These are phyloP conservation scores for Phyllotreta striolata DNA, from an alignment of 2,888 invertebrate species.

Conservation along the genomic window DNA sequence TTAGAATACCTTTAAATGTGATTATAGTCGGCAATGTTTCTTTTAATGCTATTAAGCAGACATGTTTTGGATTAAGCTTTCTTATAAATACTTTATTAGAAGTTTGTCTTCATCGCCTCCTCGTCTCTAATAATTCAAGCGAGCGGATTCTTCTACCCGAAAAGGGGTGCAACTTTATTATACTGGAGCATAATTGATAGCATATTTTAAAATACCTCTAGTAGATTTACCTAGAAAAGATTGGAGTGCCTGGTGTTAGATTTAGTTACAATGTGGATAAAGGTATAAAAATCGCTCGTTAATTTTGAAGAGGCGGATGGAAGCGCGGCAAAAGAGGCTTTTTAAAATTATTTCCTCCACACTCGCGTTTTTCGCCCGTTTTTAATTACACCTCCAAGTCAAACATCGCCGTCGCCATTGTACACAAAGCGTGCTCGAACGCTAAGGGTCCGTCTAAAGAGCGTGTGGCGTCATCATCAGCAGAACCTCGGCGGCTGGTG, in stretches of 20 bases:
- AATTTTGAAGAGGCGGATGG: too few relatives aligned
- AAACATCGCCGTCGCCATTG: constrained; percentile 22
- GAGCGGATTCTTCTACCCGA: neutral
- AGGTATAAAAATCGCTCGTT: too few relatives aligned
- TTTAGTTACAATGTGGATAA: too few relatives aligned
- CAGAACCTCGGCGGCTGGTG: constrained; percentile 16
- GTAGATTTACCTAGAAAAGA: too few relatives aligned
- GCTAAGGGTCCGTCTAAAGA: constrained; percentile 26
- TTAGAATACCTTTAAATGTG: constrained; percentile 49
- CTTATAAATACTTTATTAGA: constrained; percentile 42
- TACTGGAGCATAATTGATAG: too few relatives aligned
- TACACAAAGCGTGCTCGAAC: constrained; percentile 15
- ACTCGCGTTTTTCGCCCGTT: constrained; percentile 12
- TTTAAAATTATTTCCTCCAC: neutral
- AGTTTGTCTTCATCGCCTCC: constrained; percentile 10
- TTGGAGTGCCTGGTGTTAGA: too few relatives aligned
- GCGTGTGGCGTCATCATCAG: constrained; percentile 26
- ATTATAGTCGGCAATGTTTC: constrained; percentile 46
- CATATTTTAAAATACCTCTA: too few relatives aligned
- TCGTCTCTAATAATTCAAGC: neutral
- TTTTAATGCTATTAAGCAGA: constrained; percentile 46
- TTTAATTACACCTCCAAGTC: constrained; percentile 22
- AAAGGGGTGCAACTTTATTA: too few relatives aligned
- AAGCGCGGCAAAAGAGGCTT: too few relatives aligned
- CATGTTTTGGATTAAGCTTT: constrained; percentile 41